Percentiles rank a stretch among this genome's conserved stretches.
phyloP scores from a whole-genome alignment of 2,113 vertebrate species.

The Centropus unirufus region DNA sequence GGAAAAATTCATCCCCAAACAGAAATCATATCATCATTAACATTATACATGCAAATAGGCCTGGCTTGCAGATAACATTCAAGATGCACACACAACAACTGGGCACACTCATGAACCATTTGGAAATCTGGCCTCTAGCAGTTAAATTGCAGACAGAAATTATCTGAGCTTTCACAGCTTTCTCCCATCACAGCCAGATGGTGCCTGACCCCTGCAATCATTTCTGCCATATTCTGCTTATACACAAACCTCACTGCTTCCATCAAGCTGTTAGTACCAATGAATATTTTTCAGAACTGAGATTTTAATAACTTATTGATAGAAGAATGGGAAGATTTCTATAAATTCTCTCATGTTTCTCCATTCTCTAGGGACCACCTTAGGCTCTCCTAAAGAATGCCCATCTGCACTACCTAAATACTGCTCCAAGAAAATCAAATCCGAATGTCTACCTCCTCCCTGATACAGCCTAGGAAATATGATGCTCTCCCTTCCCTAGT shows the following conservation, averaged over 20 bases:
- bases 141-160: conserved; percentile 32
- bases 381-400: conserved; percentile 2
- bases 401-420: conserved; percentile 19
- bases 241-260: conserved; percentile 47
- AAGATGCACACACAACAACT: not conserved
- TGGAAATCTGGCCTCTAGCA: conserved; percentile 39
- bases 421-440: not conserved
- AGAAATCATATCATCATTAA: not conserved
- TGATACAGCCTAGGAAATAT: not conserved
- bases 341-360: not conserved
- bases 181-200: conserved; percentile 17
- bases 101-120: not conserved
- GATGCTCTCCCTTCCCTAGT: not conserved
- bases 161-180: conserved; percentile 37
- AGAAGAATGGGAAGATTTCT: conserved; percentile 22
- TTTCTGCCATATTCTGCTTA: conserved; percentile 33
- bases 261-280: conserved; percentile 38
- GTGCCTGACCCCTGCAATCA: conserved; percentile 47
- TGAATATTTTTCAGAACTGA: conserved; percentile 20
- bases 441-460: not conserved
- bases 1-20: not conserved
- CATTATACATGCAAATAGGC: not conserved
- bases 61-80: not conserved
- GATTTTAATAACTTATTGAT: conserved; percentile 32
- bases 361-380: conserved; percentile 1